Conservation (phyloP, 2,797 vertebrate species). For the Taeniopygia guttata region DNA sequence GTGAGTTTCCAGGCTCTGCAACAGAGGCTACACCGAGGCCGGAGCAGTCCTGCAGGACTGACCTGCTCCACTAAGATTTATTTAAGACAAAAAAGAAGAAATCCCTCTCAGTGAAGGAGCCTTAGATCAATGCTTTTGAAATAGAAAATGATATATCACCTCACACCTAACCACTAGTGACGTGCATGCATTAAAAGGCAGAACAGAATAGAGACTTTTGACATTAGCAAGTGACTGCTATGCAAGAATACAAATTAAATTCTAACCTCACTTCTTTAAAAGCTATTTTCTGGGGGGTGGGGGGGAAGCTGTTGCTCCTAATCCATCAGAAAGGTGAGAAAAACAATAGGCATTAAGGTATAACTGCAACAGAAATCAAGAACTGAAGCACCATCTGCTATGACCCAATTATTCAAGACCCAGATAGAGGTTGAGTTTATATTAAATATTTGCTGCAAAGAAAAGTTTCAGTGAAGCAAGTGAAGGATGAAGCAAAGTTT, state of each 20-base stretch:
- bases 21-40: conserved; percentile 76
- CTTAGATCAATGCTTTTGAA: conserved; percentile 67
- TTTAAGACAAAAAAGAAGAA: conserved; percentile 62
- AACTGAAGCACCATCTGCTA: neutral
- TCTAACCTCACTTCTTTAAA: neutral
- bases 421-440: neutral
- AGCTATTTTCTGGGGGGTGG: neutral
- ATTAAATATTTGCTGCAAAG: conserved; percentile 1
- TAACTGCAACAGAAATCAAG: neutral
- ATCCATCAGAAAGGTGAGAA: neutral
- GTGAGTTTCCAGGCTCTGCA: conserved; percentile 76
- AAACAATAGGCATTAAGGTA: neutral
- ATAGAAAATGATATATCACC: conserved; percentile 53
- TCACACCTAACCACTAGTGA: conserved; percentile 56
- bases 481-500: neutral
- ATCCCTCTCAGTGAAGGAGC: neutral
- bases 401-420: neutral
- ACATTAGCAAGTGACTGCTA: neutral
- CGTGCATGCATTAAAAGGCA: conserved; percentile 31
- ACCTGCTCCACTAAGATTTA: conserved; percentile 84
- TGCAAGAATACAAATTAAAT: neutral
- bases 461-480: neutral
- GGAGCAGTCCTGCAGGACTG: conserved; percentile 74
- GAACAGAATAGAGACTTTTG: neutral
- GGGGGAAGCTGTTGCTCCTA: neutral